Evolutionary conservation across 2,888 invertebrate species (phyloP), one percentile per base, ranked within the genome.

Genomic region (Agrilus biguttatus): DNA sequence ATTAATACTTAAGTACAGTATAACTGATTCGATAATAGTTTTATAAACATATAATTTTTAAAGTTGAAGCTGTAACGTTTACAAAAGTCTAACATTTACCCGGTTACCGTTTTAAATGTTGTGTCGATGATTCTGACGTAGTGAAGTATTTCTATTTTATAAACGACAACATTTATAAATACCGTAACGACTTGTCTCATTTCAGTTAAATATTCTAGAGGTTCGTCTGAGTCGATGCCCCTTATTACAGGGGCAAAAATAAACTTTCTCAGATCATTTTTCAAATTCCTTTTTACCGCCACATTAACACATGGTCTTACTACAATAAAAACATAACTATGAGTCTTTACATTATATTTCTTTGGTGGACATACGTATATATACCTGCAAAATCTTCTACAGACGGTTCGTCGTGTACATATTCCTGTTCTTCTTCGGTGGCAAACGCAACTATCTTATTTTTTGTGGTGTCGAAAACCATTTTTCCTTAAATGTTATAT

Each of bases 121-220:
- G 58, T 51, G 54, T 78, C 67, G 2, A 77, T 72, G 0, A 75
- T 53, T 12, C 62, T 57, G 5, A 77, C 67, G 2, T 75, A 63
- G 14, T 63, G 62, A 13, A 55, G 57, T 17, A 67, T 65, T 1
- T 65, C 61, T 3, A 68, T 58, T 1, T 63, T 55, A 33, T 57
- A 55, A 0, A 70, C 70, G 37, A 75, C 65, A 8, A 81, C 68
- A 51, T 80, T 80, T 8, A 76, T 70, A 54, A 82, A 82, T 6
- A 81, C 69, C 19, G 82, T 77, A 1, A 79, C 77, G 5, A 82
- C 78, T 47, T 78, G 75, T 35, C 83, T 71, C 63, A 83, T 78
- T 62, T 84, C 83, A 0, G 82, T 81, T 7, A 84, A 62, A 58
- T 78, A 81, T 51, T 82, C 81, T 51, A 83, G 64, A 0, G 81